A percentile compares a stretch with the other conserved stretches of the same genome.
phyloP scores from a whole-genome alignment of 92 coral and sea anemone genomes.

The Epizoanthus ramosus region DNA sequence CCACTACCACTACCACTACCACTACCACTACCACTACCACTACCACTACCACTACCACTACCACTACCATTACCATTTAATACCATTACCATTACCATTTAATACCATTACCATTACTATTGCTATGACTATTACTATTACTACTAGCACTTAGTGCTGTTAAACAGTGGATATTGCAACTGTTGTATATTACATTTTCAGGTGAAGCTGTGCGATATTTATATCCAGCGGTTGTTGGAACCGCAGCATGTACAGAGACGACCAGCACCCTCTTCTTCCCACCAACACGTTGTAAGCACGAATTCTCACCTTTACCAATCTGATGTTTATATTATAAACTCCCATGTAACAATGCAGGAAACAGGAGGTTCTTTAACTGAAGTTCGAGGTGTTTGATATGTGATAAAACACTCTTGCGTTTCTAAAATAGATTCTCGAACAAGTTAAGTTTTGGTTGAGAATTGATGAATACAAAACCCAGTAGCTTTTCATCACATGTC shows the following conservation, averaged over 20 bases:
- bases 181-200: background rate
- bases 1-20: background rate
- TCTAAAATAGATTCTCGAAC: no score
- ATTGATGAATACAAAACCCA: no score
- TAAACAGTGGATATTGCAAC: no score
- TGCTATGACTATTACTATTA: background rate
- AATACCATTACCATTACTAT: background rate
- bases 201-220: conserved; percentile 51
- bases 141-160: background rate
- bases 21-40: background rate
- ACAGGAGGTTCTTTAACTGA: no score
- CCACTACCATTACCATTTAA: background rate
- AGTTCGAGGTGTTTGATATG: no score
- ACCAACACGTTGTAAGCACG: conserved; percentile 71
- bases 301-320: background rate
- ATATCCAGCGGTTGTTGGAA: conserved; percentile 37
- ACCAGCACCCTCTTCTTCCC: conserved; percentile 41
- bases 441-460: no score
- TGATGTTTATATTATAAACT: no score
- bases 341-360: no score
- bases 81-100: background rate
- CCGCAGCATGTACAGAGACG: conserved; percentile 32
- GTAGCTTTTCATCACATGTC: no score
- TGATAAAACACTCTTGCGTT: no score
- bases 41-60: background rate